Evolutionary conservation across 64 coral and sea anemone species (phyloP), one percentile per base, ranked within the genome.

Genomic region (Exaiptasia diaphana): DNA sequence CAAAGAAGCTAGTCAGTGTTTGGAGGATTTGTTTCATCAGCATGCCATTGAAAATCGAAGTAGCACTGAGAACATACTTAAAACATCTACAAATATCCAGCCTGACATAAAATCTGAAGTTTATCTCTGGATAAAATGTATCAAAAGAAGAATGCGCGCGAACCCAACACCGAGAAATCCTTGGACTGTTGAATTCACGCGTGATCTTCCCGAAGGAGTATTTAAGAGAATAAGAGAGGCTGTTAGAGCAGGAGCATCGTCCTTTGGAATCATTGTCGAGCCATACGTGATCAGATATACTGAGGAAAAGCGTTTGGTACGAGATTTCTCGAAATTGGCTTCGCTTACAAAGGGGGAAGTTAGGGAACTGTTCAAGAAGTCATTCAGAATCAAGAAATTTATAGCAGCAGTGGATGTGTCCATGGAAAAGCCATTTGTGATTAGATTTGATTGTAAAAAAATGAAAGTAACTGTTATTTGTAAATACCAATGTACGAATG

Each of bases 371-470:
- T 33, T 81, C 21, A 56, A 73, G 25, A 89, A 89, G 68, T 61
- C 75, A 35, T 81, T 81, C 36, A 60, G 1, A 42, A 24, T 23
- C 46, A 89, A 89, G 68, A 81, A 81, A 43, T 88, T 80, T 22
- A 80, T 24, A 58, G 77, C 76, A 62, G 76, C 62, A 18, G 44
- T 89, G 27, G 38, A 50, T 5, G 86, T 89, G 24, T 25, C 38
- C 50, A 67, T 39, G 17, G 41, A 80, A n/a, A 89, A 89, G 53
- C 86, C 35, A 46, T 89, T 89, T 89, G 52, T 44, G n/a, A 71
- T 71, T 34, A 23, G 38, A 38, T 77, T 53, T 55, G 18, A 77
- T 77, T n/a, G 33, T 21, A 53, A 67, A 40, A 24, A 49, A 64
- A 76, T 37, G 71, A 13, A 86, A 65, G 73, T 76, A 3, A 77